Evolutionary conservation across 2,797 vertebrate genomes (phyloP).

Genomic region (Propithecus perrieri): DNA sequence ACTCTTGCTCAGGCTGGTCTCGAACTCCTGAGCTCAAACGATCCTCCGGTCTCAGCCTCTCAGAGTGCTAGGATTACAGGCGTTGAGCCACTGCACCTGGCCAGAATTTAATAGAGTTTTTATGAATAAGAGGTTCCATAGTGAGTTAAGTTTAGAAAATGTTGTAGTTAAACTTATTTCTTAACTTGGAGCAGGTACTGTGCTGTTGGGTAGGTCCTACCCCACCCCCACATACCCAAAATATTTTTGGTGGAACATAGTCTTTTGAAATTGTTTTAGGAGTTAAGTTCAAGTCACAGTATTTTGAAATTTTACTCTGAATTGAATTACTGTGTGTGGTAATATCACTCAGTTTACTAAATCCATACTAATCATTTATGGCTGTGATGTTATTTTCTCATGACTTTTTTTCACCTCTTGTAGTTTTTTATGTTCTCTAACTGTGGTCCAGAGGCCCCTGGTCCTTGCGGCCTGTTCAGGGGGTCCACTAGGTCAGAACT

Average conservation of each 20-base stretch:
- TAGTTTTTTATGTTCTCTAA: not conserved
- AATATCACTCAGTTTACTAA: not conserved
- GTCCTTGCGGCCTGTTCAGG: not conserved
- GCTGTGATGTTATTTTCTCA: not conserved
- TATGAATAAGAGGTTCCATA: not conserved
- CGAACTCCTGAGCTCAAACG: too few species aligned
- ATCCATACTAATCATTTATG: not conserved
- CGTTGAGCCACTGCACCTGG: too few species aligned
- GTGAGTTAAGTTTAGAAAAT: not conserved
- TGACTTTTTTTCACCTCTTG: not conserved
- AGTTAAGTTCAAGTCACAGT: not conserved
- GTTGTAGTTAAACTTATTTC: not conserved
- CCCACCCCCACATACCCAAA: not conserved
- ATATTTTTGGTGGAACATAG: not conserved
- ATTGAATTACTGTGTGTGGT: not conserved
- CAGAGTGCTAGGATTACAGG: too few species aligned
- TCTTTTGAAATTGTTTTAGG: not conserved
- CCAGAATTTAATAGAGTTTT: not conserved
- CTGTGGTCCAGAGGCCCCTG: not conserved
- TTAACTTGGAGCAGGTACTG: not conserved
- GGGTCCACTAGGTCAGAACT: not conserved
- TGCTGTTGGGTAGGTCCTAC: not conserved
- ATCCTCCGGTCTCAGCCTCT: too few species aligned
- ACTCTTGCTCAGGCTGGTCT: too few species aligned
- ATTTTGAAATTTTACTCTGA: slow-evolving; percentile 8